phyloP scores from a whole-genome alignment of 2,797 vertebrate species.

The Lithobates pipiens region DNA sequence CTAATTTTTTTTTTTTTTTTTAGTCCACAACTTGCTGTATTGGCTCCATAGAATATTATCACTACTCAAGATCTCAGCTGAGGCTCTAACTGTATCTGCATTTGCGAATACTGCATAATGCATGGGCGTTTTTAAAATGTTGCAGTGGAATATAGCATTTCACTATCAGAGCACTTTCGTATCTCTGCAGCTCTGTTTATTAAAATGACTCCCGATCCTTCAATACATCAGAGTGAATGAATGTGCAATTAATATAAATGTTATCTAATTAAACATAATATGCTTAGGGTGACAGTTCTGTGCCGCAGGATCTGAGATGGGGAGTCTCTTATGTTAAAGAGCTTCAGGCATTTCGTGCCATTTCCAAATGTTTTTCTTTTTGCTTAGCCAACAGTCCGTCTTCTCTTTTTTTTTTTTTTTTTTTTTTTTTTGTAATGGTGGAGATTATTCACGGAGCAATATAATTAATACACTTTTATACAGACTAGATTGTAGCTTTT shows the following conservation, averaged over 20 bases:
- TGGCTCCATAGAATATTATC: background rate
- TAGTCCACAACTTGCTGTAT: background rate
- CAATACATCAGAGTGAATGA: slow-evolving; percentile 22
- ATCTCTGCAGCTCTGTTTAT: slow-evolving; percentile 13
- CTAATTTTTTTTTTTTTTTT: background rate
- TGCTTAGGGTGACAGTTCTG: slow-evolving; percentile 30
- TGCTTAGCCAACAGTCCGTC: background rate
- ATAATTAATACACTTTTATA: background rate
- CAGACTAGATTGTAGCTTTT: background rate
- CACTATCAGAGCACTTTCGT: background rate
- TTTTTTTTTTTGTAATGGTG: background rate
- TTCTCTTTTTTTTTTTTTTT: background rate
- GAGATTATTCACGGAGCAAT: background rate
- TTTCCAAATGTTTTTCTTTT: slow-evolving; percentile 8
- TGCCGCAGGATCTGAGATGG: slow-evolving; percentile 7
- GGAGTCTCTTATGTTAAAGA: background rate
- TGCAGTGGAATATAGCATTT: slow-evolving; percentile 25
- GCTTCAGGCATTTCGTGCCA: slow-evolving; percentile 5
- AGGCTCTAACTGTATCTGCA: background rate
- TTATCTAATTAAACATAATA: slow-evolving; percentile 43
- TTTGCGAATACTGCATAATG: background rate
- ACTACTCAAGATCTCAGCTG: background rate
- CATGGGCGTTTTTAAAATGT: background rate
- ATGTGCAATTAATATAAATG: slow-evolving; percentile 42
- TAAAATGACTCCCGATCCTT: slow-evolving; percentile 12